A percentile compares a stretch with the other conserved stretches of the same genome.
Evolutionary conservation across 2,113 vertebrate species (phyloP).

Genomic region (Oreocharis arfaki): DNA sequence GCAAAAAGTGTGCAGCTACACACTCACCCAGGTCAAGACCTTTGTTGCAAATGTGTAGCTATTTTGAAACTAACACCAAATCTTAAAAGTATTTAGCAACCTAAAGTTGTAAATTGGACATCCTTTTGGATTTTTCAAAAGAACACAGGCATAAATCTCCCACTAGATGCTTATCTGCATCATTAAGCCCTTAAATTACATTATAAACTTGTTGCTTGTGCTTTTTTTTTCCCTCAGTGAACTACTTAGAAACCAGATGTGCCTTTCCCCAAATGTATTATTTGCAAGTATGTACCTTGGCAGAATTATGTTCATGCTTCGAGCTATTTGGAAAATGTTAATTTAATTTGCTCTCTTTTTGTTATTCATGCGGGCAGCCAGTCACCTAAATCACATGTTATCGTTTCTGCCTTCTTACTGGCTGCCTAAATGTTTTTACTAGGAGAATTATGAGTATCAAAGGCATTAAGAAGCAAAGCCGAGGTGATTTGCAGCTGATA

Average conservation of each 20-base stretch:
- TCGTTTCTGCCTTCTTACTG: background rate
- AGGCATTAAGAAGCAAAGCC: background rate
- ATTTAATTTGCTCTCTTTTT: conserved; percentile 12
- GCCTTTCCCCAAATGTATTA: background rate
- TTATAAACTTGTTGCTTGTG: background rate
- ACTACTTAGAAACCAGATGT: conserved; percentile 4
- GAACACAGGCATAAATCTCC: background rate
- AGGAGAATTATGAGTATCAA: background rate
- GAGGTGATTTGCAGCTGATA: background rate
- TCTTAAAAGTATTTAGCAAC: background rate
- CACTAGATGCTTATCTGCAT: conserved; percentile 1
- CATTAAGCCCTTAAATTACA: conserved; percentile 19
- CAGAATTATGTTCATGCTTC: conserved; percentile 24
- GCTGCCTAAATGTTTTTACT: background rate
- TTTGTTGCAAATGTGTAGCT: background rate
- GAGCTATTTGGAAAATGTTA: conserved; percentile 35
- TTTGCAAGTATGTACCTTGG: background rate
- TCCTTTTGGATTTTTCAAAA: background rate
- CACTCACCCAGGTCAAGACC: background rate
- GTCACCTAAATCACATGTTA: background rate
- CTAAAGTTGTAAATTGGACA: background rate
- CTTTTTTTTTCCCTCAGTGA: background rate
- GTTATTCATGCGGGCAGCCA: background rate
- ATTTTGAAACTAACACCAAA: background rate
- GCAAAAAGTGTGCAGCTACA: background rate